Base-by-base conservation (phyloP, 2,797 vertebrate species). In the Scyliorhinus canicula region DNA sequence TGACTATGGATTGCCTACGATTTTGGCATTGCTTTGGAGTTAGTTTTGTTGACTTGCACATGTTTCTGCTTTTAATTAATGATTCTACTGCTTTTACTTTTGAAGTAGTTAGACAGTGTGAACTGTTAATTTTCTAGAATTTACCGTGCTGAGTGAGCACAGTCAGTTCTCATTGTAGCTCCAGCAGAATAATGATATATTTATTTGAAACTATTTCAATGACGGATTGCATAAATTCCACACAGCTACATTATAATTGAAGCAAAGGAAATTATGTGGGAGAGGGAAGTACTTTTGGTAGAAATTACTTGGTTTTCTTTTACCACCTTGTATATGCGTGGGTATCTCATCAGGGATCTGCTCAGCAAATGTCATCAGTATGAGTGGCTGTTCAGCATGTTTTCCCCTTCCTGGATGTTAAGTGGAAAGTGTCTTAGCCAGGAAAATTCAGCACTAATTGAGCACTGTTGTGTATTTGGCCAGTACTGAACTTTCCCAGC, bases 361-460 rank as follows among this genome's bases (percentile, higher is more conserved):
- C 26, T 94, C 5, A 60, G 55, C 57, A 57, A 11, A n/a, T 90
- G 55, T 90, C 86, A 71, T 50, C 44, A 21, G 16, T 16, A 71
- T 21, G 14, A 47, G 40, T 47, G 52, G 55, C 40, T 93, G 91
- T 69, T 93, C 63, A 69, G 91, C 63, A 67, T 50, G 28, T 71
- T 69, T 74, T 94, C 14, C 21, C 31, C 28, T 94, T 94, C 67
- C 67, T 94, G 67, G 31, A 69, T 94, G 86, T 65, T 71, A 74
- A 94, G 71, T 94, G 47, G 47, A n/a, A 94, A 55, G 50, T 94
- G 28, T n/a, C 93, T 52, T 67, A 94, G 67, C 65, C 67, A 94
- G n/a, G 91, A 93, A 93, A 57, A 93, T 44, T 44, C 91, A 69
- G 4, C 47, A 35, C 65, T 94, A 74, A 74, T 74, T 74, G 65